Conservation (phyloP, 2,113 vertebrate genomes). For the Caranx melampygus region DNA sequence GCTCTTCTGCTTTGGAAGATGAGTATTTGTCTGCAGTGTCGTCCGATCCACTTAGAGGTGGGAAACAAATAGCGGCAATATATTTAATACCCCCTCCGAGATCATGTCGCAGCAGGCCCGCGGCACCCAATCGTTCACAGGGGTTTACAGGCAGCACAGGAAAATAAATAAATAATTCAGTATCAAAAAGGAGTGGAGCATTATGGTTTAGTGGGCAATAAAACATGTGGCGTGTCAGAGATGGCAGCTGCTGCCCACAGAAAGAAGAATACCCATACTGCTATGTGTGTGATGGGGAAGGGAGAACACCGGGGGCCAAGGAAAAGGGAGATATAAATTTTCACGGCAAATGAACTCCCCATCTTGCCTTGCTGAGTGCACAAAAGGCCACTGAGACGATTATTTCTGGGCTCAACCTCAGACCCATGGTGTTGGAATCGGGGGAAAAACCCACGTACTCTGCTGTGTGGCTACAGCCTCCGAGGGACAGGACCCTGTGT, state of each 20-base stretch:
- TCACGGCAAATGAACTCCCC: conserved; percentile 72
- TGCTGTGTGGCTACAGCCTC: conserved; percentile 10
- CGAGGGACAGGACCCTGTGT: conserved; percentile 31
- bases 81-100: conserved; percentile 76
- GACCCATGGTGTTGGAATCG: conserved; percentile 27
- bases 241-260: conserved; percentile 59
- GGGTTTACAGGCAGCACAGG: conserved; percentile 61
- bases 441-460: conserved; percentile 16
- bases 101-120: conserved; percentile 70
- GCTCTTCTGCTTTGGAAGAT: conserved; percentile 70
- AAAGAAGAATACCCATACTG: conserved; percentile 66
- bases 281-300: conserved; percentile 40
- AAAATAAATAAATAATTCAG: conserved; percentile 84
- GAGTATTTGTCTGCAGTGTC: conserved; percentile 72
- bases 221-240: conserved; percentile 75
- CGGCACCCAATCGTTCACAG: conserved; percentile 72
- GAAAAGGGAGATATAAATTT: conserved; percentile 67
- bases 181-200: conserved; percentile 78
- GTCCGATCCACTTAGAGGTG: conserved; percentile 72
- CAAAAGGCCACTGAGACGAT: conserved; percentile 68
- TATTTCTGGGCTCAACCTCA: conserved; percentile 53
- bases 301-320: conserved; percentile 57
- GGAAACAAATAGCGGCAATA: conserved; percentile 84
- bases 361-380: conserved; percentile 65
- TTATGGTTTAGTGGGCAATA: conserved; percentile 82